Conservation (phyloP, 23 tunicate genomes). For the Clavelina lepadiformis region DNA sequence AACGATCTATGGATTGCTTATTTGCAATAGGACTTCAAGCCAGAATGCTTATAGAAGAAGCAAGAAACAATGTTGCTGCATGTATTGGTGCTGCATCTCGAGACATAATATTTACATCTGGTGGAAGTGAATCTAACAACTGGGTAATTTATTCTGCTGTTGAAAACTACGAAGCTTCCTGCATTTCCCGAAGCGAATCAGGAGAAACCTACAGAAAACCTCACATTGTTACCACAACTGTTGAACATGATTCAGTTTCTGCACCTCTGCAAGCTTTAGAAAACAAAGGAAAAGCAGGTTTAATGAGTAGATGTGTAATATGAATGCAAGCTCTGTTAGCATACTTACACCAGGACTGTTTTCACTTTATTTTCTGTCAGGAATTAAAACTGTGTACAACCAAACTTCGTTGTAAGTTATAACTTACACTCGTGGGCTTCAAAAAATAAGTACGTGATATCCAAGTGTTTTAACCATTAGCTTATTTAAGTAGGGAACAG, state of each 20-base stretch:
- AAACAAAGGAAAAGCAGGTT: conserved; percentile 40
- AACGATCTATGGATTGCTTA: too few relatives aligned
- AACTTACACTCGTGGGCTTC: too few relatives aligned
- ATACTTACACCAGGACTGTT: too few relatives aligned
- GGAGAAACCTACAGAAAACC: conserved; percentile 26
- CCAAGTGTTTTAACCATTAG: too few relatives aligned
- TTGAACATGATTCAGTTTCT: conserved; percentile 91
- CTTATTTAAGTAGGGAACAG: too few relatives aligned
- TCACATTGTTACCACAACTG: conserved; percentile 69
- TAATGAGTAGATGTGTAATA: neutral
- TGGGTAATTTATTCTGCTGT: conserved; percentile 74
- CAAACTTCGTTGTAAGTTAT: too few relatives aligned
- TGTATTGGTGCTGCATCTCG: conserved; percentile 31
- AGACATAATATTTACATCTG: conserved; percentile 92
- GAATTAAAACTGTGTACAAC: too few relatives aligned
- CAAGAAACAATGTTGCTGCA: conserved; percentile 53
- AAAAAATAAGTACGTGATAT: too few relatives aligned
- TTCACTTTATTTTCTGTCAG: too few relatives aligned
- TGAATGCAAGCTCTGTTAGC: too few relatives aligned
- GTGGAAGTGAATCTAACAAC: conserved; percentile 95
- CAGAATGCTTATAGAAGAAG: conserved; percentile 43
- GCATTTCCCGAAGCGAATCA: neutral
- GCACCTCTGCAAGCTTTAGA: conserved; percentile 36
- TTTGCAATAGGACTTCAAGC: conserved; percentile 69
- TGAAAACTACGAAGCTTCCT: neutral